Evolutionary conservation across 2,113 vertebrate species (phyloP), one percentile per base, ranked within the genome.

Genomic region (Cochlearius cochlearius): DNA sequence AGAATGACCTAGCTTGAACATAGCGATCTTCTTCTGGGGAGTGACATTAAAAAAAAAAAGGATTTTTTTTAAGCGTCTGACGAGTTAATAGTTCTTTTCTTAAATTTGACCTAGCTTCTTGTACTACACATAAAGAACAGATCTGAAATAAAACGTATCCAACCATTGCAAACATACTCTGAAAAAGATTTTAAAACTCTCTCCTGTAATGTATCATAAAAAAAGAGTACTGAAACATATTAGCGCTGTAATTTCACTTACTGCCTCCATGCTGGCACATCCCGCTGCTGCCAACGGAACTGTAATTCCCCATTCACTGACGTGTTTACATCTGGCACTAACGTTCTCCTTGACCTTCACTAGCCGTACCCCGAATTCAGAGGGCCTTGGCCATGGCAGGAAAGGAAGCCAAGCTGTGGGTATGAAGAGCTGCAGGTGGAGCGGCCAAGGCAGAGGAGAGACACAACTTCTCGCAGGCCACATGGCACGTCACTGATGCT

Each of bases 401-500:
- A 15, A n/a, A 25, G 71, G 60, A n/a, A 66, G 64, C 43, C 26
- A 30, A 30, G 38, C 38, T 19, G 16, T 5, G 7, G 1, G 38
- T 7, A 43, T 1, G 16, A 38, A 41, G 66, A n/a, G 27, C n/a
- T 75, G 63, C 3, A 6, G 12, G 13, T 22, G 7, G 39, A 88
- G 39, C 0, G 1, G 69, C 29, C 43, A 52, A 39, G 52, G 56
- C 27, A 39, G 34, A 71, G 49, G 16, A 39, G 38, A 75, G 25
- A 56, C 50, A 52, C 10, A 32, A 5, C 29, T 41, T 30, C 47
- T 27, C 47, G 16, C 27, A 18, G 30, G 55, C 38, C 14, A 26
- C 15, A 7, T 0, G 0, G 43, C 4, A 2, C 30, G 30, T 6
- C 8, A 20, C 5, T 0, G 2, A n/a, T 15, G 23, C n/a, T 7